Conservation (phyloP, 1,140 invertebrate species). For the Zelostemma sp. region DNA sequence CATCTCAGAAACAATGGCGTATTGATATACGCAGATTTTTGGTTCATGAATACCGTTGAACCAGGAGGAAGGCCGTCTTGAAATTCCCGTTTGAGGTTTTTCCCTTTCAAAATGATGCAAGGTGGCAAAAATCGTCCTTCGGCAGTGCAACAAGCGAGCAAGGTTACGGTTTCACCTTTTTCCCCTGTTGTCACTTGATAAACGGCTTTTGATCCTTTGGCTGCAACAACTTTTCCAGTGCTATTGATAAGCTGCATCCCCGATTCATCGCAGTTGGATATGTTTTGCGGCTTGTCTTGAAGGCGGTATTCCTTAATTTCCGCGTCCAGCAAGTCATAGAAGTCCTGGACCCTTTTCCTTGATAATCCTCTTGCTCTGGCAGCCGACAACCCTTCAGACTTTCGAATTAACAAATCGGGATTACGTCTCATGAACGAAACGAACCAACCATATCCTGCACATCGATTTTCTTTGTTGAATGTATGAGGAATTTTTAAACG, state of each 20-base stretch:
- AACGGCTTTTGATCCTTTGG: constrained; percentile 59
- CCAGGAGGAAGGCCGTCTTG: constrained; percentile 53
- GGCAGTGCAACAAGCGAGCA: constrained; percentile 59
- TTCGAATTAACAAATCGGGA: constrained; percentile 49
- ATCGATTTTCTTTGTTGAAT: constrained; percentile 51
- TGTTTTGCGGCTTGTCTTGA: constrained; percentile 53
- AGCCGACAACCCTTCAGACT: constrained; percentile 61
- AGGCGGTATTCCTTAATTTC: constrained; percentile 51
- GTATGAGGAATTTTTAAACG: neutral
- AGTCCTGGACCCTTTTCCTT: constrained; percentile 51
- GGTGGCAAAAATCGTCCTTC: constrained; percentile 36
- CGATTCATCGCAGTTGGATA: constrained; percentile 66
- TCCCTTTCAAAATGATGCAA: constrained; percentile 36
- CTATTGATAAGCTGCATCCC: constrained; percentile 63
- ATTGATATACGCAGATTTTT: constrained; percentile 60
- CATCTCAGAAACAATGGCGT: constrained; percentile 59
- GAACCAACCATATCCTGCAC: constrained; percentile 54
- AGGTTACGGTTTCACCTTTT: constrained; percentile 57
- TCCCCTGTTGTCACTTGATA: constrained; percentile 54
- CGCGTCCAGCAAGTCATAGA: constrained; percentile 51
- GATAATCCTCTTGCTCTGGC: constrained; percentile 52
- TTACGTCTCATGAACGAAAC: constrained; percentile 56
- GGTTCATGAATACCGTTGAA: constrained; percentile 49
- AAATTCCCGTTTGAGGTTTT: constrained; percentile 57
- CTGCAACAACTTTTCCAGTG: constrained; percentile 59